phyloP scores from a whole-genome alignment of 2,113 vertebrate genomes.

The Caranx ignobilis region DNA sequence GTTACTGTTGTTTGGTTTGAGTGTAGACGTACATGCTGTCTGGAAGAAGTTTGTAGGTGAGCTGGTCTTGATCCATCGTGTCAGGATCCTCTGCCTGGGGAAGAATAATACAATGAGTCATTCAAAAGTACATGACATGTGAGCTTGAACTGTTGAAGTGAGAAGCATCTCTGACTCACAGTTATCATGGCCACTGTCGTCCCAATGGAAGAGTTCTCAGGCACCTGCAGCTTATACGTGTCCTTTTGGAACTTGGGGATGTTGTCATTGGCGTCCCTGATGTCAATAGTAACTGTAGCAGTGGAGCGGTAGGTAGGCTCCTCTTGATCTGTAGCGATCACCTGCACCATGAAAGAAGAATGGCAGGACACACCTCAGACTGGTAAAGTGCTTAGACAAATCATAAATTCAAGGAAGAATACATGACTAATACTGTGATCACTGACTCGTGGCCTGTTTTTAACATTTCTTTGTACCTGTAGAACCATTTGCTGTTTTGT shows the following conservation, averaged over 20 bases:
- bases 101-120: not conserved
- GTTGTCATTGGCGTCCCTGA: constrained; percentile 92
- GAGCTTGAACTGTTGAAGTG: not conserved
- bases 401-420: not conserved
- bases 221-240: constrained; percentile 78
- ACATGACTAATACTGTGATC: not conserved
- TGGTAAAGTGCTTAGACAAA: not conserved
- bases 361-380: not conserved
- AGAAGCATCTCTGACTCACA: constrained; percentile 74
- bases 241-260: constrained; percentile 84
- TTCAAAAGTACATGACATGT: not conserved
- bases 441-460: not conserved
- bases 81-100: constrained; percentile 90
- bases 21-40: constrained; percentile 87
- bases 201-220: constrained; percentile 84
- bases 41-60: constrained; percentile 89
- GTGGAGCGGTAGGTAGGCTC: constrained; percentile 51
- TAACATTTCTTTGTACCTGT: constrained; percentile 78
- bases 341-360: constrained; percentile 77
- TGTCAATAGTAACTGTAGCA: constrained; percentile 86
- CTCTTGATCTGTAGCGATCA: constrained; percentile 86
- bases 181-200: constrained; percentile 77
- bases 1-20: not conserved
- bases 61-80: constrained; percentile 79
- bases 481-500: constrained; percentile 79